These are phyloP conservation scores for Cynoglossus semilaevis DNA, from an alignment of 2,113 vertebrate species.

Conservation along the genomic window DNA sequence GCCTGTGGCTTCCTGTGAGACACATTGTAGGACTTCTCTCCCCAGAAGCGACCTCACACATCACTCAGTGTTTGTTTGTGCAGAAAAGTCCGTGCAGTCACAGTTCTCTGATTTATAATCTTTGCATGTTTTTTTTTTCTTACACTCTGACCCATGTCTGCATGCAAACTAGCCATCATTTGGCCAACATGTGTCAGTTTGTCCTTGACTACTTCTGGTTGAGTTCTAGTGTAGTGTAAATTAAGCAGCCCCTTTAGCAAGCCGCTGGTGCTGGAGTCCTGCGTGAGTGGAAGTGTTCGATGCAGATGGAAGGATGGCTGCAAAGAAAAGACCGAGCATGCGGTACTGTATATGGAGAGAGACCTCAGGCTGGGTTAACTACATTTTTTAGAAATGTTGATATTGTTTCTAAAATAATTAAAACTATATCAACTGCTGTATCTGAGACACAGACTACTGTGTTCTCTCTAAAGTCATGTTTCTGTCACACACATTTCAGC, in stretches of 20 bases:
- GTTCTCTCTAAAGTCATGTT: too few species aligned
- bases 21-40: slow-evolving; percentile 36
- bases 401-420: too few species aligned
- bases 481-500: too few species aligned
- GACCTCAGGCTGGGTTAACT: too few species aligned
- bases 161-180: slow-evolving; percentile 8
- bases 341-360: too few species aligned
- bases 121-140: slow-evolving; percentile 20
- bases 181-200: slow-evolving; percentile 36
- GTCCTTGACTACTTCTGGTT: slow-evolving; percentile 23
- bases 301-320: slow-evolving; percentile 19
- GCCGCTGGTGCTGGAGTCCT: slow-evolving; percentile 27
- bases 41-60: slow-evolving; percentile 37
- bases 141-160: slow-evolving; percentile 18
- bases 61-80: slow-evolving; percentile 32
- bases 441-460: too few species aligned
- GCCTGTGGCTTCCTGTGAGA: slow-evolving; percentile 60
- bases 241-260: slow-evolving; percentile 31
- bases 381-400: too few species aligned
- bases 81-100: slow-evolving; percentile 3
- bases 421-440: too few species aligned
- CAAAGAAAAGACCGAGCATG: slow-evolving; percentile 10
- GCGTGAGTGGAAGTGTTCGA: slow-evolving; percentile 24
- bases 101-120: slow-evolving; percentile 21
- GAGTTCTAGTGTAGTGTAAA: slow-evolving; percentile 32